Evolutionary conservation across 2,888 invertebrate species (phyloP).

Genomic region (Poecilobothrus nobilitatus): DNA sequence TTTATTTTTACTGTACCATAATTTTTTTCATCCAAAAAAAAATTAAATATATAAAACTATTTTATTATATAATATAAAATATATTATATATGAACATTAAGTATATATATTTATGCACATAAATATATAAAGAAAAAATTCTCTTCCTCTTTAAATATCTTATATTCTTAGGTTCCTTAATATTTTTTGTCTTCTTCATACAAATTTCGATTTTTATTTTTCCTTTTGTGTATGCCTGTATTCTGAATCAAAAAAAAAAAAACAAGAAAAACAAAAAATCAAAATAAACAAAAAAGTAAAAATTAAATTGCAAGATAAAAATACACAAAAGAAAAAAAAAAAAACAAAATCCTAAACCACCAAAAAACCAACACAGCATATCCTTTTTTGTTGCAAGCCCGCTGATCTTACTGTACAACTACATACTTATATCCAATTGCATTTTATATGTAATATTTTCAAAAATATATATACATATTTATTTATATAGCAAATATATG

Average conservation of each 20-base stretch:
- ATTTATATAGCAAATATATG: too few relatives aligned
- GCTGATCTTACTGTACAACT: neutral
- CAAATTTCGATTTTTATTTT: constrained; percentile 11
- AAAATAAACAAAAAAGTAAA: neutral
- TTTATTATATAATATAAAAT: too few relatives aligned
- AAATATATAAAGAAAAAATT: neutral
- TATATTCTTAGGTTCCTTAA: neutral
- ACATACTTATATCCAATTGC: neutral
- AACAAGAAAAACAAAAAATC: neutral
- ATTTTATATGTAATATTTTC: neutral
- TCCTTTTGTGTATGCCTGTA: constrained; percentile 12
- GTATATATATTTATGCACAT: neutral
- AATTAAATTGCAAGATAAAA: too few relatives aligned
- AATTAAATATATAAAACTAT: too few relatives aligned
- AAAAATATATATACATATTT: neutral
- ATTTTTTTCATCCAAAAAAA: neutral
- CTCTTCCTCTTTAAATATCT: constrained; percentile 8
- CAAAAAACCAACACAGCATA: neutral
- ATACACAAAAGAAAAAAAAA: neutral
- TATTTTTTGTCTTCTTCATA: constrained; percentile 7
- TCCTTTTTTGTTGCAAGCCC: neutral
- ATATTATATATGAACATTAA: neutral
- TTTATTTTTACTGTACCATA: constrained; percentile 6
- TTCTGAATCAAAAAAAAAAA: neutral
- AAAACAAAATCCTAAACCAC: neutral